These are phyloP conservation scores for Protonibea diacanthus DNA, from an alignment of 2,797 vertebrate genomes.

Conservation along the genomic window DNA sequence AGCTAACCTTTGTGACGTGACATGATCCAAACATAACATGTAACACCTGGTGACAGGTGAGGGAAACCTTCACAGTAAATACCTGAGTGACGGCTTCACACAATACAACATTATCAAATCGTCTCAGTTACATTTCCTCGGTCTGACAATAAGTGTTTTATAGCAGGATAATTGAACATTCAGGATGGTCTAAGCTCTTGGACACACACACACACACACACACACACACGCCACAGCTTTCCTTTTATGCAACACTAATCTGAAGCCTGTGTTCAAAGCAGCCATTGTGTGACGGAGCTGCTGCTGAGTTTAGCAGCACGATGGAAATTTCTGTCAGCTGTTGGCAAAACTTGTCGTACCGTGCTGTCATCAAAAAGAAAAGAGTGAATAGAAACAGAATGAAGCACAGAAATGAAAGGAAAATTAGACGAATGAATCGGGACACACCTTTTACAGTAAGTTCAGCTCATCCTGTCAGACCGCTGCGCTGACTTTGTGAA, in stretches of 20 bases:
- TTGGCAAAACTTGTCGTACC: neutral
- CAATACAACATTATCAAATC: neutral
- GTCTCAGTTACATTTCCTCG: conserved; percentile 18
- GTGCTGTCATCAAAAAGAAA: neutral
- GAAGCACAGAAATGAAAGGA: neutral
- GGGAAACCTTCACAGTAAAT: neutral
- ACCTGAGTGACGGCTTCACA: neutral
- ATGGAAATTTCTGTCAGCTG: conserved; percentile 15
- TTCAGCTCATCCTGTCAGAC: neutral
- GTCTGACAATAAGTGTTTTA: neutral
- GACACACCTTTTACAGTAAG: neutral
- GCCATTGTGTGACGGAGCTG: conserved; percentile 36
- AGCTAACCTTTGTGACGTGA: no score
- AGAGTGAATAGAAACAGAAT: neutral
- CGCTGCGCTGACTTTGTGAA: neutral
- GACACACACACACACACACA: conserved; percentile 20
- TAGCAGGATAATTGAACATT: conserved; percentile 11
- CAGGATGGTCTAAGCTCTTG: conserved; percentile 6
- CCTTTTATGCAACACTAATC: conserved; percentile 46
- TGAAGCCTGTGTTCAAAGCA: conserved; percentile 25
- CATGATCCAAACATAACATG: neutral
- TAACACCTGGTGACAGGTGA: no score
- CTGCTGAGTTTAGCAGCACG: neutral
- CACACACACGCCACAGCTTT: conserved; percentile 26
- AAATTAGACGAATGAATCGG: neutral